Evolutionary conservation across 2,888 invertebrate species (phyloP), one percentile per base, ranked within the genome.

Genomic region (Melanchra persicariae): DNA sequence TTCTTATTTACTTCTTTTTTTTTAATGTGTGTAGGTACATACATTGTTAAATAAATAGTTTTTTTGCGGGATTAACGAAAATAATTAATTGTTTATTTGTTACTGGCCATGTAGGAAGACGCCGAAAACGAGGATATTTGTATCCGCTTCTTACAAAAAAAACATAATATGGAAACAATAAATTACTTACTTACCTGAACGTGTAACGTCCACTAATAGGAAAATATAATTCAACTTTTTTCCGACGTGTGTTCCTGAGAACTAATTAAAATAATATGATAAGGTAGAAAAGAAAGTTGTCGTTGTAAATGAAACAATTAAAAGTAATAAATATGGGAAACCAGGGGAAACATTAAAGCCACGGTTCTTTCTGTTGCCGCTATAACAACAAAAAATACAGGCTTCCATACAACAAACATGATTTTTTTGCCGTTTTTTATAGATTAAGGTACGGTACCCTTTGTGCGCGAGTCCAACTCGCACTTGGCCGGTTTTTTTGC

Each of bases 251-350:
- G n/a, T 45, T 52, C 10, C 22, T 61, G 15, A 7, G 22, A 51
- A 51, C 1, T 19, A 43, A 51, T 54, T 19, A 58, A 40, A 58
- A 40, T 40, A 12, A 15, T 40, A 10, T 40, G 19, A 30, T 40
- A 17, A 37, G 9, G 4, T 2, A 47, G n/a, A 45, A 58, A 58
- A 24, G 37, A 66, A 74, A 74, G 37, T 37, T 1, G 7, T 58
- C 3, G 24, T 57, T 37, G 1, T 45, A 19, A 24, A 58, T 30
- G 12, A 22, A 37, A 73, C 22, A 30, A 19, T 66, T 22, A 51
- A 54, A 57, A 22, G 1, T 63, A 19, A 37, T 47, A 17, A 58
- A 49, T 43, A 55, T 34, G 54, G 15, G 43, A 70, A 49, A 12
- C 22, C 49, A 12, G 5, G 22, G 22, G 54, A 30, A 70, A 52